These are phyloP conservation scores for Ochlodes sylvanus DNA, from an alignment of 2,888 invertebrate species.

Conservation along the genomic window DNA sequence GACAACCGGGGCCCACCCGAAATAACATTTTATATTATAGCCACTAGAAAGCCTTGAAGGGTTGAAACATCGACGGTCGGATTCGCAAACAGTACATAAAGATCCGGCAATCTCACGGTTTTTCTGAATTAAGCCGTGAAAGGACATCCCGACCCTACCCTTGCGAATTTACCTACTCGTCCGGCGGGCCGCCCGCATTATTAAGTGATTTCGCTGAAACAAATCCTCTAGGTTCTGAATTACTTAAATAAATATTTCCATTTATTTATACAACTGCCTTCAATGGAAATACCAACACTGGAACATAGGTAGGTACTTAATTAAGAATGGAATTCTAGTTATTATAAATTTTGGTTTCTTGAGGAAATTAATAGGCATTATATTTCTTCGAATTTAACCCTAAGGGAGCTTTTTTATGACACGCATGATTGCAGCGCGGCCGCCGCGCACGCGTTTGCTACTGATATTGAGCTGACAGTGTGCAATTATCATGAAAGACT, in stretches of 20 bases:
- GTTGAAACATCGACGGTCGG: conserved; percentile 74
- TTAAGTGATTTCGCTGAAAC: conserved; percentile 73
- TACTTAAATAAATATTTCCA: conserved; percentile 58
- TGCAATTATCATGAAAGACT: too few relatives aligned
- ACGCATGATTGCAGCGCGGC: too few relatives aligned
- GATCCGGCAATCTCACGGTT: conserved; percentile 73
- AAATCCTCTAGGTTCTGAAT: conserved; percentile 59
- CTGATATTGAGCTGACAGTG: too few relatives aligned
- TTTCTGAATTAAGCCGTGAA: conserved; percentile 77
- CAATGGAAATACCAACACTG: too few relatives aligned
- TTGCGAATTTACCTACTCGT: conserved; percentile 62
- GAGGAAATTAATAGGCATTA: too few relatives aligned
- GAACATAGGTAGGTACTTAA: too few relatives aligned
- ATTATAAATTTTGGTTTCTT: too few relatives aligned
- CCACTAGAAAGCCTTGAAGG: conserved; percentile 63
- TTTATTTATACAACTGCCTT: background rate
- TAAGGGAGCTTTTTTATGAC: too few relatives aligned
- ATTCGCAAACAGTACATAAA: conserved; percentile 79
- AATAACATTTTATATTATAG: conserved; percentile 74
- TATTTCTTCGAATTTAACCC: too few relatives aligned
- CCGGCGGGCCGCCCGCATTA: conserved; percentile 59
- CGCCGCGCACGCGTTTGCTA: too few relatives aligned
- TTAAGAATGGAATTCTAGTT: too few relatives aligned
- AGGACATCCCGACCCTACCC: conserved; percentile 65
- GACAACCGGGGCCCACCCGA: conserved; percentile 58